phyloP scores from a whole-genome alignment of 2,888 invertebrate species.

The Erannis defoliaria region DNA sequence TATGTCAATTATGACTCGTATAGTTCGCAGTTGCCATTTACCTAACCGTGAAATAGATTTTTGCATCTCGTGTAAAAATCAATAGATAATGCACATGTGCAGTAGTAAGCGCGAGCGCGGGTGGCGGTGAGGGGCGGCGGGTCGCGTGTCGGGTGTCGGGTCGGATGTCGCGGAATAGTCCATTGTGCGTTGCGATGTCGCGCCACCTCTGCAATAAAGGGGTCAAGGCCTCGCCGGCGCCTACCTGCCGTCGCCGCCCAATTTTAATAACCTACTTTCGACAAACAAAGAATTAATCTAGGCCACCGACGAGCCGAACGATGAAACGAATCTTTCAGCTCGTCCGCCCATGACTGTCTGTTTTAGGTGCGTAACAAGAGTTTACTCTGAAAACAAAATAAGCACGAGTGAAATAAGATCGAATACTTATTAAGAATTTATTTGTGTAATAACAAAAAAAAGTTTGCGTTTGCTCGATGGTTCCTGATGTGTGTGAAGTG shows the following conservation, averaged over 20 bases:
- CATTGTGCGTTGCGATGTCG: slow-evolving; percentile 66
- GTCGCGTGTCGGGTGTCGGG: slow-evolving; percentile 60
- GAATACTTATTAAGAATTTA: slow-evolving; percentile 45
- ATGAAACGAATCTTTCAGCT: slow-evolving; percentile 32
- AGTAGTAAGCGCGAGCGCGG: slow-evolving; percentile 3
- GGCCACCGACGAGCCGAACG: slow-evolving; percentile 36
- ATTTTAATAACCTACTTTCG: slow-evolving; percentile 54
- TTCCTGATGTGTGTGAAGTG: slow-evolving; percentile 62
- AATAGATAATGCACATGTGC: slow-evolving; percentile 17
- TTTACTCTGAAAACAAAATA: slow-evolving; percentile 31
- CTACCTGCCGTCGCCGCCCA: slow-evolving; percentile 68
- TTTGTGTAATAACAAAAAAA: slow-evolving; percentile 49
- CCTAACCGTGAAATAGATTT: slow-evolving; percentile 2
- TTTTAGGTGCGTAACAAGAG: slow-evolving; percentile 20
- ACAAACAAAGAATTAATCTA: slow-evolving; percentile 46
- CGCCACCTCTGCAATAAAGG: slow-evolving; percentile 63
- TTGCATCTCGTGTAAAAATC: neutral
- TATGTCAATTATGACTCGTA: neutral
- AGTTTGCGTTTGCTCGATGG: slow-evolving; percentile 51
- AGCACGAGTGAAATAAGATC: slow-evolving; percentile 36
- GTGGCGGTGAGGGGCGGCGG: slow-evolving; percentile 47
- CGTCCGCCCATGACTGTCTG: slow-evolving; percentile 32
- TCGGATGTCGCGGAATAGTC: slow-evolving; percentile 77
- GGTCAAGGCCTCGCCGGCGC: slow-evolving; percentile 81
- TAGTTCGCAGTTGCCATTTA: no score